A percentile compares a stretch with the other conserved stretches of the same genome.
Evolutionary conservation across 2,888 invertebrate species (phyloP).

Genomic region (Scotopteryx bipunctaria): DNA sequence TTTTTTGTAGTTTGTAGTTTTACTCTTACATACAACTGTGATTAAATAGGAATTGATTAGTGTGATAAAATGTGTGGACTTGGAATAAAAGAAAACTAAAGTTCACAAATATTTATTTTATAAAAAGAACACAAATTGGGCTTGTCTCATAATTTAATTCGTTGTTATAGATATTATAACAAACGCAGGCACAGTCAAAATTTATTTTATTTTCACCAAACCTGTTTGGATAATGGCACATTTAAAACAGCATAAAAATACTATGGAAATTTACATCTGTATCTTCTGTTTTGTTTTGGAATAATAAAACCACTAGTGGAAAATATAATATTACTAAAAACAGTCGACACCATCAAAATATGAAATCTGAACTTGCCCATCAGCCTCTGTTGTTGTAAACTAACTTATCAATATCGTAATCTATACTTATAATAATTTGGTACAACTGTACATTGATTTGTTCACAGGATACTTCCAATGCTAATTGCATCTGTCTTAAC

Average conservation of each 20-base stretch:
- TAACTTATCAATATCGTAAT: slow-evolving; percentile 22
- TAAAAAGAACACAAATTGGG: slow-evolving; percentile 18
- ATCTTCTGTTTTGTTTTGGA: not conserved
- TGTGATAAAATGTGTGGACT: not conserved
- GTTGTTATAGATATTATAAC: slow-evolving; percentile 78
- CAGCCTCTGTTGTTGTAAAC: slow-evolving; percentile 27
- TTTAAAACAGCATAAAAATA: slow-evolving; percentile 15
- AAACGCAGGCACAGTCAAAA: slow-evolving; percentile 35
- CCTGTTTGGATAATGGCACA: slow-evolving; percentile 23
- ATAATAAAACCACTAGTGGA: not conserved
- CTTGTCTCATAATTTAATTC: slow-evolving; percentile 26
- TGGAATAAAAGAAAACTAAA: not conserved
- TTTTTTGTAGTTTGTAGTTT: too few species aligned
- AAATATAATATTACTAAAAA: slow-evolving; percentile 13
- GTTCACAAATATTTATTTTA: slow-evolving; percentile 24
- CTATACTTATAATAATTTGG: slow-evolving; percentile 27
- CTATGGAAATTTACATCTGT: slow-evolving; percentile 9
- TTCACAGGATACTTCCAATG: slow-evolving; percentile 35
- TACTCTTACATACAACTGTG: too few species aligned
- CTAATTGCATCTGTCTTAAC: slow-evolving; percentile 31
- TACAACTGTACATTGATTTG: slow-evolving; percentile 28
- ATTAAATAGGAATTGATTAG: not conserved
- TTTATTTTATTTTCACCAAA: not conserved
- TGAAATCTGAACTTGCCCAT: slow-evolving; percentile 22
- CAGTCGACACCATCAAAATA: slow-evolving; percentile 13